Conservation (phyloP, 2,113 vertebrate species). For the Malaclemys terrapin region DNA sequence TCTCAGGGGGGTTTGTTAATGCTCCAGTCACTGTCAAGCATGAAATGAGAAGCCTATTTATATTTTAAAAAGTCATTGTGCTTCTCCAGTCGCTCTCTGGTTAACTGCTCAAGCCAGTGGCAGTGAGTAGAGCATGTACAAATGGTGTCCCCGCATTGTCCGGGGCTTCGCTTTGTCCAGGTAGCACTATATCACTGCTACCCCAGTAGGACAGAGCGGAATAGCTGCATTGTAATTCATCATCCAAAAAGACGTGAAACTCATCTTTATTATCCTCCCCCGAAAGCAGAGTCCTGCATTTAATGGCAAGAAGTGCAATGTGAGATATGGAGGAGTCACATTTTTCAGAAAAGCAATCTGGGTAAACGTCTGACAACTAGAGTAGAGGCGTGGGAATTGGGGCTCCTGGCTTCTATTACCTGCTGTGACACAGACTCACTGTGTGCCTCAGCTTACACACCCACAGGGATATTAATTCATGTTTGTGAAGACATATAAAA, state of each 20-base stretch:
- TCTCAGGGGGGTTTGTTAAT: background rate
- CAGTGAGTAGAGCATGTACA: accelerated
- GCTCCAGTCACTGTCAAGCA: background rate
- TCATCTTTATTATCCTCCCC: background rate
- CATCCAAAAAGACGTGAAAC: background rate
- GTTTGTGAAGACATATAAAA: background rate
- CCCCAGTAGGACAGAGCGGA: background rate
- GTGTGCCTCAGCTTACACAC: background rate
- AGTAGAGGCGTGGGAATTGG: accelerated
- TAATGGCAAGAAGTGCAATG: background rate
- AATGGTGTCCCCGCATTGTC: too few species aligned
- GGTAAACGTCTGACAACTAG: background rate
- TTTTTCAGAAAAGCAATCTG: background rate
- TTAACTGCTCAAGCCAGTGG: background rate
- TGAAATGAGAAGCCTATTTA: background rate
- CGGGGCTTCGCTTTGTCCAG: accelerated
- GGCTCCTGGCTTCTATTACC: background rate
- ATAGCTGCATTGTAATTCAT: background rate
- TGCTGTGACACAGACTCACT: background rate
- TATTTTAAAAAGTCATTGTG: background rate
- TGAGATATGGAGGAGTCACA: background rate
- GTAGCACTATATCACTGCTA: background rate
- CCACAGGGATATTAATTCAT: background rate
- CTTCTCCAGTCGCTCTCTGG: background rate
- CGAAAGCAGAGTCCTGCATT: background rate